Evolutionary conservation across 2,797 vertebrate species (phyloP).

Genomic region (Fistularia commersonii): DNA sequence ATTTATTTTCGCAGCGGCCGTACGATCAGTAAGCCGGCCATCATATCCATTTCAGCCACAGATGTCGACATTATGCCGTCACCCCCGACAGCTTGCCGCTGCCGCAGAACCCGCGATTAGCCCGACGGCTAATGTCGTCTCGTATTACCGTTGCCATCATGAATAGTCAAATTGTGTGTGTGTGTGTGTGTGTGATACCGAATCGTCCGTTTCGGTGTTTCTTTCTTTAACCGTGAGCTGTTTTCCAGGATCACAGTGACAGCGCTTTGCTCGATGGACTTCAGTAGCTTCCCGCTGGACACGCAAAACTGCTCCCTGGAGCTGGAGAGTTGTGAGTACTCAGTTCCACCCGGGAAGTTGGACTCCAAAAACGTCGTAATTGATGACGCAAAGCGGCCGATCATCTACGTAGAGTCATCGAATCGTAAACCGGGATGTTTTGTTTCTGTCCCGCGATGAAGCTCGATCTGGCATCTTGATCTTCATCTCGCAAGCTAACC

Average conservation of each 20-base stretch:
- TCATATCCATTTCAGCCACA: constrained; percentile 42
- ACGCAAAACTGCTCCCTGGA: constrained; percentile 92
- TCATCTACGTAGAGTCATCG: too few species aligned
- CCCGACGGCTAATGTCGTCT: too few species aligned
- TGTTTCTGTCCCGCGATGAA: too few species aligned
- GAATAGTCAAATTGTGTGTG: too few species aligned
- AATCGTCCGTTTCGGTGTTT: too few species aligned
- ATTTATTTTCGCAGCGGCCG: too few species aligned
- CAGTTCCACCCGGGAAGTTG: too few species aligned
- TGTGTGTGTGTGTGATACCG: constrained; percentile 5
- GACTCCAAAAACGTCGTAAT: too few species aligned
- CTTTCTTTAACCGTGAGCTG: constrained; percentile 34
- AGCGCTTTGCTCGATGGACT: constrained; percentile 91
- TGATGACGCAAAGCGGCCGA: too few species aligned
- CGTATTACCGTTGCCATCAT: not conserved
- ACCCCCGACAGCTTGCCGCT: constrained; percentile 13
- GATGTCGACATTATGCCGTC: constrained; percentile 36
- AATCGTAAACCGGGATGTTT: too few species aligned
- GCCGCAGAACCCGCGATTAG: constrained; percentile 5
- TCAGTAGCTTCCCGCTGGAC: constrained; percentile 91
- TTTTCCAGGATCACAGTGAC: constrained; percentile 88
- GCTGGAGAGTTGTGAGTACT: constrained; percentile 92
- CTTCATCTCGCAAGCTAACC: constrained; percentile 6
- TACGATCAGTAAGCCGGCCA: constrained; percentile 12
- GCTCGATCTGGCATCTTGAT: not conserved